Conservation (phyloP, 2,888 invertebrate species). For the Pecten maximus region DNA sequence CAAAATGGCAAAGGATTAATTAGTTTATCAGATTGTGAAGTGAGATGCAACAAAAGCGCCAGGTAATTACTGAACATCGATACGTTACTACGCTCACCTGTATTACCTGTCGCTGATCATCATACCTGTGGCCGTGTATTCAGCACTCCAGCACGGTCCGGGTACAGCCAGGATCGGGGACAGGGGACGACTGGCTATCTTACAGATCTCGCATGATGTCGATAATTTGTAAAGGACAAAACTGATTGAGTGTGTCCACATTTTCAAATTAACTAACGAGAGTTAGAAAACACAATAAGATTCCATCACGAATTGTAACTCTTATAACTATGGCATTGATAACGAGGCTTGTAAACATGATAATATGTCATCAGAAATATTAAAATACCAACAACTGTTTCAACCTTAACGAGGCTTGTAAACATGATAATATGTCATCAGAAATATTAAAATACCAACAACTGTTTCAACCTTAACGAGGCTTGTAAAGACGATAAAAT, state of each 20-base stretch:
- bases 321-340: background rate
- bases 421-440: background rate
- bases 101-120: background rate
- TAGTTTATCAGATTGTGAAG: constrained; percentile 35
- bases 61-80: constrained; percentile 26
- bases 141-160: background rate
- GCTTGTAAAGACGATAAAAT: background rate
- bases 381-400: no score
- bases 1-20: constrained; percentile 35
- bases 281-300: background rate
- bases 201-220: constrained; percentile 11
- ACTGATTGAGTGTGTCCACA: background rate
- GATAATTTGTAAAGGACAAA: background rate
- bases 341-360: background rate
- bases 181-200: background rate
- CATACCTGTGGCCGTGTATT: background rate
- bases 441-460: no score
- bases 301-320: background rate
- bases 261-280: constrained; percentile 25
- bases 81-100: background rate
- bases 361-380: background rate
- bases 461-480: no score
- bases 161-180: background rate
- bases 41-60: constrained; percentile 35
- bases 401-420: background rate